Percentiles rank a stretch among this genome's conserved stretches.
phyloP scores from a whole-genome alignment of 2,797 vertebrate species.

The Pangasius sanitwongsei region DNA sequence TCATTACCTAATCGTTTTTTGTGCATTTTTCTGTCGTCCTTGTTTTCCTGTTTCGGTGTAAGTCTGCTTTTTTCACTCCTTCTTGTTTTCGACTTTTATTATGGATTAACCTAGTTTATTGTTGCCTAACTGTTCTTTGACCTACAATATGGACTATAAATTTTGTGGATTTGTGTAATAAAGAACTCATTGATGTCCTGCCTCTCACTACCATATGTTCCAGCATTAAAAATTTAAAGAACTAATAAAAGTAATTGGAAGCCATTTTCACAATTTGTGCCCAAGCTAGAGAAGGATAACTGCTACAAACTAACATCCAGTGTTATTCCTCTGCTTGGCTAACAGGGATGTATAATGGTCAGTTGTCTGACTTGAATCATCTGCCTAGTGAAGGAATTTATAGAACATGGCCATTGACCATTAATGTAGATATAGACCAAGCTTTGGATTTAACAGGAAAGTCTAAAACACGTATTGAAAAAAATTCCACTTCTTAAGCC shows the following conservation, averaged over 20 bases:
- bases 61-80: background rate
- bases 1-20: background rate
- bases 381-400: background rate
- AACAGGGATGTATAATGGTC: background rate
- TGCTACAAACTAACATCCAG: background rate
- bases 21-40: background rate
- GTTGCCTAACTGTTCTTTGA: background rate
- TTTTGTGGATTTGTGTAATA: background rate
- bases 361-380: background rate
- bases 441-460: background rate
- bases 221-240: background rate
- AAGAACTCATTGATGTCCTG: background rate
- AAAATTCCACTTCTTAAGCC: background rate
- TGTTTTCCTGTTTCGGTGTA: too few relatives aligned
- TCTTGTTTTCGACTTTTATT: background rate
- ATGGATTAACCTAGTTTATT: background rate
- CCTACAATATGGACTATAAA: background rate
- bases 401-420: background rate
- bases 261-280: background rate
- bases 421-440: background rate
- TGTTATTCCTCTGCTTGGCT: background rate
- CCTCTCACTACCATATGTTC: background rate
- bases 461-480: background rate
- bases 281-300: background rate
- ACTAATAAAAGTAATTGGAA: background rate